Evolutionary conservation across 2,888 invertebrate species (phyloP), one percentile per base, ranked within the genome.

Genomic region (Deilephila elpenor): DNA sequence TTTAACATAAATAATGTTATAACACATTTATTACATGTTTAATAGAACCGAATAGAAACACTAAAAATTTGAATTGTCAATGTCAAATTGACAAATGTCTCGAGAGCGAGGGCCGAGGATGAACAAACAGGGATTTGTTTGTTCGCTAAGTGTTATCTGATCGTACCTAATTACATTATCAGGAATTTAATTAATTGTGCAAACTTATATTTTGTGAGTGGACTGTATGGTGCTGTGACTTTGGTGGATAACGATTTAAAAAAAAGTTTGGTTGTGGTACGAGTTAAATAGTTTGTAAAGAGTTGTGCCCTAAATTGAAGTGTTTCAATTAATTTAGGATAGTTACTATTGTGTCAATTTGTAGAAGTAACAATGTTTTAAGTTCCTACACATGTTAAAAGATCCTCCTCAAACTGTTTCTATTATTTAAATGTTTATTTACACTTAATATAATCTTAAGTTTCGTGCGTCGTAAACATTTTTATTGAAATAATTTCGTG

Each of bases 121-220:
- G n/a, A 59, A 60, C 51, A 70, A 62, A 34, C 51, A 72, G 62
- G 70, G 75, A 73, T 72, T 73, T 72, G 60, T 64, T 75, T 53
- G 29, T 71, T 74, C 71, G 70, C 37, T 74, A 59, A 71, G 59
- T 62, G 72, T 74, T 77, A 78, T 72, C 73, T 71, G 76, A 76
- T 77, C 73, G 70, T 60, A 67, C 14, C 64, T 67, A 74, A 59
- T 75, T 76, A 72, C 20, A 75, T 34, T 78, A 75, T 76, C 71
- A 19, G 73, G 72, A 76, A 75, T 61, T 77, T 73, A 73, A 71
- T 71, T 71, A 75, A 74, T 72, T 61, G 71, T 74, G 75, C 64
- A 53, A 62, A 77, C 71, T 74, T 71, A 71, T 56, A 72, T 51
- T 59, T 62, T n/a, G 60, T 62, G 62, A 20, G 64, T 8, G 37